These are phyloP conservation scores for Punctoribates punctum DNA, from an alignment of 2,888 invertebrate genomes.

Conservation along the genomic window DNA sequence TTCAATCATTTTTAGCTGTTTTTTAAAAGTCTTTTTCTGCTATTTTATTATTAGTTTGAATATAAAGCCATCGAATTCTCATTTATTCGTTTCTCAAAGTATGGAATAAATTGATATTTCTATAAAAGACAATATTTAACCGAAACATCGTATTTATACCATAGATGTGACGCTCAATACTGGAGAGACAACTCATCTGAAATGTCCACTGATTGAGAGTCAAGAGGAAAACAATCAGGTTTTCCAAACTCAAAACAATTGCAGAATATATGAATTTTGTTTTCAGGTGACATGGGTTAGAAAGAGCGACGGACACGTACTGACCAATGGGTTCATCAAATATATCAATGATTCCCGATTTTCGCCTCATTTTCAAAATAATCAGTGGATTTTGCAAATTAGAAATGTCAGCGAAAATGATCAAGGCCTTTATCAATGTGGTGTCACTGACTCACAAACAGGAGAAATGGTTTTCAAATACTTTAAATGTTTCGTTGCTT, in stretches of 20 bases:
- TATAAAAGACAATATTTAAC: no score
- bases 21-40: no score
- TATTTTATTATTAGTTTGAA: no score
- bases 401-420: neutral
- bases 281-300: slow-evolving; percentile 21
- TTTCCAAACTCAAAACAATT: no score
- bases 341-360: neutral
- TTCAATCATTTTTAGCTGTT: no score
- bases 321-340: neutral
- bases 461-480: neutral
- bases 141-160: no score
- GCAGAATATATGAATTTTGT: neutral
- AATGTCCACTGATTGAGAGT: neutral
- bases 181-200: neutral
- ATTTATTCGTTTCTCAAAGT: no score
- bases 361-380: neutral
- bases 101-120: no score
- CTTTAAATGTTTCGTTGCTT: neutral
- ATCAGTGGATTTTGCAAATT: neutral
- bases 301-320: slow-evolving; percentile 2
- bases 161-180: neutral
- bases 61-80: no score
- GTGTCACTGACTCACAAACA: neutral
- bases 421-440: neutral
- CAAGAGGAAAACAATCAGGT: neutral